Conservation (phyloP, 2,888 invertebrate genomes). For the Noctuana brunneofusca region DNA sequence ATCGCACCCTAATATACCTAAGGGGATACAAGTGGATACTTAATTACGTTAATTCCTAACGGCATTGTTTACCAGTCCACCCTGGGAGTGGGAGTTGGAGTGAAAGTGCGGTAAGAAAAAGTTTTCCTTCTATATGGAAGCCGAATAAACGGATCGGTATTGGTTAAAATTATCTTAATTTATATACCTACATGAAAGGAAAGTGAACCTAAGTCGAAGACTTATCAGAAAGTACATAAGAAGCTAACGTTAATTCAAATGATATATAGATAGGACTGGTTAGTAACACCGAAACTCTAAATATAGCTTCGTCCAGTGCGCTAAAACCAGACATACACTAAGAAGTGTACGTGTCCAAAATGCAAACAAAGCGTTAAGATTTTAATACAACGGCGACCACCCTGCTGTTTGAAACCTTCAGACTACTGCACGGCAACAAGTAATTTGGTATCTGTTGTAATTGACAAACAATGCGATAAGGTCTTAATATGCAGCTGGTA, state of each 20-base stretch:
- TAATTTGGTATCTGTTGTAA: not conserved
- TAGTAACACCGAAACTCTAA: not conserved
- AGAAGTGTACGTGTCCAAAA: constrained; percentile 22
- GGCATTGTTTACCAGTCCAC: no score
- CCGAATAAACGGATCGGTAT: no score
- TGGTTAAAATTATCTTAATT: no score
- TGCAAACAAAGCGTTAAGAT: constrained; percentile 16
- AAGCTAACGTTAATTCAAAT: not conserved
- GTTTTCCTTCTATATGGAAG: no score
- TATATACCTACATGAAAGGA: no score
- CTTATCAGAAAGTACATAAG: not conserved
- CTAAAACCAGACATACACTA: not conserved
- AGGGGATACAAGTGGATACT: not conserved
- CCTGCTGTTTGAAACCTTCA: not conserved
- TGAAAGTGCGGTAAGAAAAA: no score
- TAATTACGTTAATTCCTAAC: not conserved
- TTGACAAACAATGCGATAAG: not conserved
- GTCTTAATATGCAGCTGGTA: not conserved
- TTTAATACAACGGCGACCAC: constrained; percentile 13
- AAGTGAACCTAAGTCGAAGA: not conserved
- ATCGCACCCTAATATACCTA: not conserved
- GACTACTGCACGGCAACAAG: not conserved
- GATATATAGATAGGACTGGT: not conserved
- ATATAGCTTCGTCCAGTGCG: not conserved
- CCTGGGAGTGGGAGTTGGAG: no score